A percentile compares a stretch with the other conserved stretches of the same genome.
These are phyloP conservation scores for Scolanthus callimorphus DNA, from an alignment of 92 coral and sea anemone species.

Conservation along the genomic window DNA sequence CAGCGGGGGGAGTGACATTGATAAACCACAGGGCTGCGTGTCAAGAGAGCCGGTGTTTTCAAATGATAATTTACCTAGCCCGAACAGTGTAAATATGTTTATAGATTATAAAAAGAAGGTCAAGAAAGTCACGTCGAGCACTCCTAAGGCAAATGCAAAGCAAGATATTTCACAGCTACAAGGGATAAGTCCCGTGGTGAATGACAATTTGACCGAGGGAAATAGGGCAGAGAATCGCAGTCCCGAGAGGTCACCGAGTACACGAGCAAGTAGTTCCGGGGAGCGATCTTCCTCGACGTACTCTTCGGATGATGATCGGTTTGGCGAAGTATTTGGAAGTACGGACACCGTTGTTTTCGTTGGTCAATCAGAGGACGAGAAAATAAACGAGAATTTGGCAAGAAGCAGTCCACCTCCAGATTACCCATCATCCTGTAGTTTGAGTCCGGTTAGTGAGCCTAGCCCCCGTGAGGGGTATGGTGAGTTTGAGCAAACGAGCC, in stretches of 20 bases:
- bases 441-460: too few relatives aligned
- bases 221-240: background rate
- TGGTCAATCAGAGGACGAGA: constrained; percentile 25
- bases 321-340: constrained; percentile 58
- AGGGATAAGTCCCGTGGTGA: constrained; percentile 19
- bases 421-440: too few relatives aligned
- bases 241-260: constrained; percentile 7
- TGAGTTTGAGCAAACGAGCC: background rate
- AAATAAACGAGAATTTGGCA: constrained; percentile 26
- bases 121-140: constrained; percentile 50
- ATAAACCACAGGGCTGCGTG: constrained; percentile 18
- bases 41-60: background rate
- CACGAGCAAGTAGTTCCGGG: constrained; percentile 9
- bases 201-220: constrained; percentile 22
- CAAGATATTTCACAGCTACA: constrained; percentile 7
- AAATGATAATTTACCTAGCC: constrained; percentile 31
- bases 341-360: constrained; percentile 68
- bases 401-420: background rate
- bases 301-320: constrained; percentile 66
- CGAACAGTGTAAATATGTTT: constrained; percentile 54
- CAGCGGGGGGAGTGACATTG: background rate
- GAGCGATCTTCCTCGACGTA: constrained; percentile 51
- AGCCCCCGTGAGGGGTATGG: background rate
- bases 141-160: constrained; percentile 52
- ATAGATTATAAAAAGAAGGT: constrained; percentile 68